Base-by-base conservation (phyloP, 2,113 vertebrate genomes). In the Sardina pilchardus region DNA sequence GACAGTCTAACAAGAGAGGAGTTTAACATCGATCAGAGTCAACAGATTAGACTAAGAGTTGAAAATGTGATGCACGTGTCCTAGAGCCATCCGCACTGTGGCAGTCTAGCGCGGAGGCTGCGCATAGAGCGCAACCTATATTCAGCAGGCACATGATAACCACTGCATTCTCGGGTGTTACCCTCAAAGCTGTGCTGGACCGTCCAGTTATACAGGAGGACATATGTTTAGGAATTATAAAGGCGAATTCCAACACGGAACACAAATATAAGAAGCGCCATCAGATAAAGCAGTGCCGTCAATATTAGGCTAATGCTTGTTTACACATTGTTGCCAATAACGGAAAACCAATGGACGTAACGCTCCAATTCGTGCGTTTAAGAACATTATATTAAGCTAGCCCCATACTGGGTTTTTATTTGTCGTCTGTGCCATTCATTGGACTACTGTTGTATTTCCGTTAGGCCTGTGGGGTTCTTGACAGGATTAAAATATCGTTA, bases 101-200 rank as follows among this genome's bases (percentile, higher is more conserved):
- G 9, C 63, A 30, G 63, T 26, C 63, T 9, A 26, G 26, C 63
- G 19, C 63, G 26, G 63, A 67, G 63, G 26, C 63, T 67, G 63
- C 63, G 63, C 63, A 30, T 30, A 30, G 63, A 67, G n/a, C 53
- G 53, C 63, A 67, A 67, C 59, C 59, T 26, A 26, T 63, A n/a
- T 78, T 78, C 71, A 78, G n/a, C 10, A 34, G 63, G 63, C 63
- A 71, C 63, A 71, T 71, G 34, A 78, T 34, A 78, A 34, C 30
- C 63, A 30, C 63, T 30, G 63, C 63, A 30, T 67, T 3, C 26
- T 12, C 24, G 63, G 53, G 53, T 59, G 53, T 59, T 59, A 30
- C 9, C 63, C 9, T 12, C 24, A 67, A 67, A 26, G 10, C n/a
- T 67, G 7, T 7, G 8, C 9, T 9, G 14, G 63, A 67, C 63